phyloP scores from a whole-genome alignment of 2,113 vertebrate genomes.

The Pollachius pollachius region DNA sequence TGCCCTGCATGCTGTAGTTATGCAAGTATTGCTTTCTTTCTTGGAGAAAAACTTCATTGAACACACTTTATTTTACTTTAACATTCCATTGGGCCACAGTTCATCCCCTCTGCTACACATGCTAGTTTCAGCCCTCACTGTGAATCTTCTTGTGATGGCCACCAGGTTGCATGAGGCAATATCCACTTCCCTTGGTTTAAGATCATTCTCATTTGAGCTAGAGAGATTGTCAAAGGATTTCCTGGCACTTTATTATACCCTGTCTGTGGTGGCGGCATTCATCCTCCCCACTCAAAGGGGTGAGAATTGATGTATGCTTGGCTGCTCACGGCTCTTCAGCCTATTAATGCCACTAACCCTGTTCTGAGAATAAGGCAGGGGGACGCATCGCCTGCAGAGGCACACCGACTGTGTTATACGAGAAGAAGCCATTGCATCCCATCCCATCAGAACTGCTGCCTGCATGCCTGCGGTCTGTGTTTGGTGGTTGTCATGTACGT shows the following conservation, averaged over 20 bases:
- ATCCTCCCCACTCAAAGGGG: slow-evolving; percentile 28
- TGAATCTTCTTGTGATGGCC: too few species aligned
- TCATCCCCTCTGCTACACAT: too few species aligned
- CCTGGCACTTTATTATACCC: slow-evolving; percentile 49
- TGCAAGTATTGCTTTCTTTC: too few species aligned
- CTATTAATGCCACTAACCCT: slow-evolving; percentile 59
- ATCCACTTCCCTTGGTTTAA: too few species aligned
- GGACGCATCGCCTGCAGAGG: slow-evolving; percentile 37
- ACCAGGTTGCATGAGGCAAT: too few species aligned
- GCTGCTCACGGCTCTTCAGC: slow-evolving; percentile 61
- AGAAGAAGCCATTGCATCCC: slow-evolving; percentile 27
- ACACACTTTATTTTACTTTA: too few species aligned
- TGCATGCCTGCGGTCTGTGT: slow-evolving; percentile 26
- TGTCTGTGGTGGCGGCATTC: slow-evolving; percentile 32
- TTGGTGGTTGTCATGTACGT: slow-evolving; percentile 26
- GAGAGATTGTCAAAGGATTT: slow-evolving; percentile 43
- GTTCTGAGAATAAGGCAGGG: slow-evolving; percentile 41
- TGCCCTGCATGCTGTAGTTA: too few species aligned
- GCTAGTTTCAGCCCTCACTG: too few species aligned
- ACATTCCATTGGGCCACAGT: too few species aligned
- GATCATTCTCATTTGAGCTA: slow-evolving; percentile 34
- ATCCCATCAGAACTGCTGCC: slow-evolving; percentile 43
- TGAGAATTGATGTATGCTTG: slow-evolving; percentile 63
- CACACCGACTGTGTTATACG: slow-evolving; percentile 34
- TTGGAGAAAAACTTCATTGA: too few species aligned